A percentile compares a stretch with the other conserved stretches of the same genome.
These are phyloP conservation scores for Vesta saturnalis DNA, from an alignment of 2,888 invertebrate genomes.

Conservation along the genomic window DNA sequence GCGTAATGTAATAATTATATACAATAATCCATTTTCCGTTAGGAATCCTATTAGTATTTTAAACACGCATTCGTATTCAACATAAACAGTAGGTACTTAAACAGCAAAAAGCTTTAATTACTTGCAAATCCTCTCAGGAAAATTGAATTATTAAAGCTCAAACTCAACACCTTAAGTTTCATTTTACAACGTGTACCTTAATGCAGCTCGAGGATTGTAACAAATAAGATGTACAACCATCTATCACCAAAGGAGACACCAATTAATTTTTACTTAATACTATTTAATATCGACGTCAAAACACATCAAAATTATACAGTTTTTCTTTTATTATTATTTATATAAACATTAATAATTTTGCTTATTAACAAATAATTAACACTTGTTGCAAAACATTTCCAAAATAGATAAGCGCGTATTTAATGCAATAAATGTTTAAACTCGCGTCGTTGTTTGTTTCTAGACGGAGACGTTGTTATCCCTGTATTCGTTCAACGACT, in stretches of 20 bases:
- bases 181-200: constrained; percentile 6
- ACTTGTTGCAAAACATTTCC: constrained; percentile 3
- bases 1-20: neutral
- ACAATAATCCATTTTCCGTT: constrained; percentile 10
- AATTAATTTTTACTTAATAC: constrained; percentile 2
- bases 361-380: neutral
- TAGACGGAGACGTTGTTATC: constrained; percentile 19
- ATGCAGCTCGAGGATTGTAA: constrained; percentile 9
- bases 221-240: constrained; percentile 18
- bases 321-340: neutral
- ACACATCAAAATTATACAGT: constrained; percentile 10
- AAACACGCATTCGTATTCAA: constrained; percentile 10
- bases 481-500: constrained; percentile 35
- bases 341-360: neutral
- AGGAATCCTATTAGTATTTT: constrained; percentile 19
- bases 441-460: constrained; percentile 23
- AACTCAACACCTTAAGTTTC: constrained; percentile 2
- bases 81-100: constrained; percentile 21
- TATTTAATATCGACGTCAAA: neutral
- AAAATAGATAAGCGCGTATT: constrained; percentile 11
- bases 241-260: constrained; percentile 26
- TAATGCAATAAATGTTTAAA: constrained; percentile 7
- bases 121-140: constrained; percentile 16
- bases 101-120: constrained; percentile 22
- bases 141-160: constrained; percentile 13